Percentiles rank a stretch among this genome's conserved stretches.
Evolutionary conservation across 2,113 vertebrate species (phyloP).

Genomic region (Rhinopomastus cyanomelas): DNA sequence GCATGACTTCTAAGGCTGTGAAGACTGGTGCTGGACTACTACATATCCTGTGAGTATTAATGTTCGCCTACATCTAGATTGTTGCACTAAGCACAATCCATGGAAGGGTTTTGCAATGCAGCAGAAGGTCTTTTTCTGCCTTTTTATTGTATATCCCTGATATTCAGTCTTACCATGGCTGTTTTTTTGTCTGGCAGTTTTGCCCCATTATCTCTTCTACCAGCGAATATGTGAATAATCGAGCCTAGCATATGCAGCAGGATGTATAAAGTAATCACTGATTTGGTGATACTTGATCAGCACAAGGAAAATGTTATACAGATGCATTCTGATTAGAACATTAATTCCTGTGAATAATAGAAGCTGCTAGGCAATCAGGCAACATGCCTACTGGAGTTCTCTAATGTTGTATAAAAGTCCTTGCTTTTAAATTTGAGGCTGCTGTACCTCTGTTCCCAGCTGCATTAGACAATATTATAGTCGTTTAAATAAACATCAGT

Average conservation of each 20-base stretch:
- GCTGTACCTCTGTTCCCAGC: background rate
- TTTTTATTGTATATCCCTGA: background rate
- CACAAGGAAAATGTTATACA: background rate
- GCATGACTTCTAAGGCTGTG: background rate
- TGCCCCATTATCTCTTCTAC: background rate
- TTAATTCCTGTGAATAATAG: slow-evolving; percentile 4
- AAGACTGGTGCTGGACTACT: background rate
- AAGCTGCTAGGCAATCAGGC: background rate
- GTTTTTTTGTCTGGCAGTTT: background rate
- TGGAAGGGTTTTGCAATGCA: background rate
- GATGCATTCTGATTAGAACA: background rate
- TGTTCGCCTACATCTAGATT: background rate
- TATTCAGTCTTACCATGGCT: background rate
- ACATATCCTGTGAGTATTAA: background rate
- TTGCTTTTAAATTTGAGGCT: background rate
- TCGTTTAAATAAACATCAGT: slow-evolving; percentile 19
- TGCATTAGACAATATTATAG: background rate
- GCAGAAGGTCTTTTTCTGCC: background rate
- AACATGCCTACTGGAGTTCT: background rate
- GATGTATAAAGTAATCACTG: background rate
- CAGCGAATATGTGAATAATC: background rate
- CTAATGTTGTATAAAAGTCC: background rate
- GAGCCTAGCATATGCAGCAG: background rate
- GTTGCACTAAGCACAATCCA: background rate
- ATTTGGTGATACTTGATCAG: background rate